Conservation (phyloP, 2,888 invertebrate species). For the Macropis europaea region DNA sequence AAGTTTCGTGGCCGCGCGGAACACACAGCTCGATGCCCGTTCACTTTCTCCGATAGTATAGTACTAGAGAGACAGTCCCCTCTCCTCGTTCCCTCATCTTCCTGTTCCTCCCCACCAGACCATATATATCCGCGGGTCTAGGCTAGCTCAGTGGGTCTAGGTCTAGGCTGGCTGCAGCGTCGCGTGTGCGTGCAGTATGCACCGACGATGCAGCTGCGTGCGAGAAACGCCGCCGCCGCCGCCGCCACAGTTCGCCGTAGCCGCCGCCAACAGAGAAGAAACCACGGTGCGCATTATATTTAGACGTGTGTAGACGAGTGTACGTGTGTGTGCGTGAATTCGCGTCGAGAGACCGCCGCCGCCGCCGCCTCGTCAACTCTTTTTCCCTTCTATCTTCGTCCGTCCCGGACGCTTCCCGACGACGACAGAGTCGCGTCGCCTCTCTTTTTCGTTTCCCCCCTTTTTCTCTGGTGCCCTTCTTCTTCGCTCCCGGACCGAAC, state of each 20-base stretch:
- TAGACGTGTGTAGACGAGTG: constrained; percentile 57
- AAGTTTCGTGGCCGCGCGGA: constrained; percentile 40
- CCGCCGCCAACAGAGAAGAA: no score
- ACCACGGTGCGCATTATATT: constrained; percentile 63
- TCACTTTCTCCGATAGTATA: constrained; percentile 71
- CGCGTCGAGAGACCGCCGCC: constrained; percentile 25
- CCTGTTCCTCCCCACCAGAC: constrained; percentile 50
- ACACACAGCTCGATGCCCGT: constrained; percentile 50
- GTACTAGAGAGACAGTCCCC: constrained; percentile 62
- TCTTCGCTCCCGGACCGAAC: neutral
- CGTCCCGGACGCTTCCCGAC: constrained; percentile 17
- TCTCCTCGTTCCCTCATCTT: constrained; percentile 39
- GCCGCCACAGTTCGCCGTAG: constrained; percentile 1
- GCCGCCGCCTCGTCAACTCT: constrained; percentile 2
- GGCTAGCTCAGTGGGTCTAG: constrained; percentile 78
- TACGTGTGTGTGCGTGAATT: constrained; percentile 38
- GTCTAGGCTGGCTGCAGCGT: constrained; percentile 74
- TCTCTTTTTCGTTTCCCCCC: neutral
- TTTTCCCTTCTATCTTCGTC: constrained; percentile 12
- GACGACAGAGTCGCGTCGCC: no score
- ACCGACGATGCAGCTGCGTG: constrained; percentile 58
- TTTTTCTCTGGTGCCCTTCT: constrained; percentile 12
- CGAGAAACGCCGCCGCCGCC: constrained; percentile 11
- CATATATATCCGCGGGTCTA: constrained; percentile 70
- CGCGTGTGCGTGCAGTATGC: constrained; percentile 65